Percentiles rank a stretch among this genome's conserved stretches.
Evolutionary conservation across 1,140 invertebrate species (phyloP).

Genomic region (Euwallacea fornicatus): DNA sequence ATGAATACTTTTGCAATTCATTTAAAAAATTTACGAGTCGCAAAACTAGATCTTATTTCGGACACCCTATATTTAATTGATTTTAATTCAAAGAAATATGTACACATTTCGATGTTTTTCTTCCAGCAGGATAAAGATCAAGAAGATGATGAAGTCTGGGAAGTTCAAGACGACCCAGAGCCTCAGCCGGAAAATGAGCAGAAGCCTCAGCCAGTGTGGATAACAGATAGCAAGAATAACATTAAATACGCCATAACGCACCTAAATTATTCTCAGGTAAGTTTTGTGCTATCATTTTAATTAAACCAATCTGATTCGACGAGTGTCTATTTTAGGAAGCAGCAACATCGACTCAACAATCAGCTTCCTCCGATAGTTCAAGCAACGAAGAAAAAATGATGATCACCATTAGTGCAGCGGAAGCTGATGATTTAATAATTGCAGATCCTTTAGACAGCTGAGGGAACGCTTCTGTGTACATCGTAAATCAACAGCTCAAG

Average conservation of each 20-base stretch:
- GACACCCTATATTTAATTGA: neutral
- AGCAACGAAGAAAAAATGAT: slow-evolving; percentile 70
- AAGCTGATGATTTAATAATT: slow-evolving; percentile 53
- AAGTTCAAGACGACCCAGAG: slow-evolving; percentile 40
- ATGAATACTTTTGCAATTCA: no score
- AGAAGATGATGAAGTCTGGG: slow-evolving; percentile 39
- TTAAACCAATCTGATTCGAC: neutral
- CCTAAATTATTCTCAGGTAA: slow-evolving; percentile 53
- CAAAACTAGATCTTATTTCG: neutral
- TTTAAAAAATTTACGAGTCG: no score
- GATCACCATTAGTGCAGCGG: slow-evolving; percentile 59
- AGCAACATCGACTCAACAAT: slow-evolving; percentile 64
- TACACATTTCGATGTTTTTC: slow-evolving; percentile 1
- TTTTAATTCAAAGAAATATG: neutral
- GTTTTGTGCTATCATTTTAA: neutral
- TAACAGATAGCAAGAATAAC: slow-evolving; percentile 51
- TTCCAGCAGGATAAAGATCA: slow-evolving; percentile 37
- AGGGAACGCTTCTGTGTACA: slow-evolving; percentile 28
- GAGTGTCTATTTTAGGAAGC: slow-evolving; percentile 56
- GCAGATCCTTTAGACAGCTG: slow-evolving; percentile 51
- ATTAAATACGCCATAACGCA: slow-evolving; percentile 54
- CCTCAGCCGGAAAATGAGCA: slow-evolving; percentile 29
- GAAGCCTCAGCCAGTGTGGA: slow-evolving; percentile 46
- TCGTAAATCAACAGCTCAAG: slow-evolving; percentile 11
- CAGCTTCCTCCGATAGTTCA: slow-evolving; percentile 63